A percentile compares a stretch with the other conserved stretches of the same genome.
Evolutionary conservation across 2,797 vertebrate genomes (phyloP).

Genomic region (Coracias cyanogaster): DNA sequence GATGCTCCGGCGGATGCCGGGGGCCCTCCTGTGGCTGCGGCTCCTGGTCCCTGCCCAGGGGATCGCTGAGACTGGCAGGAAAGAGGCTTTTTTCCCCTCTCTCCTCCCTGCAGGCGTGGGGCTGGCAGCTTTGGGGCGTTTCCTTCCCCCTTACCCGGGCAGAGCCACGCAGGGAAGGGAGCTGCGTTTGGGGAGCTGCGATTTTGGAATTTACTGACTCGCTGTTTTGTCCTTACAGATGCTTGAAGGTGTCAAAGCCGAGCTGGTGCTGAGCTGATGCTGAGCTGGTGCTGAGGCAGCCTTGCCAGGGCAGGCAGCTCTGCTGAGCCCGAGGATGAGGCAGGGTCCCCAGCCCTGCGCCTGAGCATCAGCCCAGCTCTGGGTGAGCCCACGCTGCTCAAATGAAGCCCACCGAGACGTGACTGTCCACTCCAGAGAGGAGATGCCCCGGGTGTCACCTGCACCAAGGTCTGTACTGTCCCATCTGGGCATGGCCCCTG

Average conservation of each 20-base stretch:
- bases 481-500: background rate
- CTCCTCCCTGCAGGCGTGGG: background rate
- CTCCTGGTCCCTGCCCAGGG: background rate
- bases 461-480: background rate
- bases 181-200: background rate
- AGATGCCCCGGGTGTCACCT: background rate
- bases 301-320: background rate
- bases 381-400: background rate
- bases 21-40: slow-evolving; percentile 21
- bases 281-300: background rate
- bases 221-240: rapidly evolving
- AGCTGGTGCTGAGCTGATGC: background rate
- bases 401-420: rapidly evolving
- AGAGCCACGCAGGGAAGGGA: background rate
- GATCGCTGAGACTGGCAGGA: rapidly evolving
- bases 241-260: rapidly evolving
- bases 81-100: background rate
- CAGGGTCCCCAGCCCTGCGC: background rate
- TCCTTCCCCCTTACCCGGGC: rapidly evolving
- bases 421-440: rapidly evolving
- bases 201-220: rapidly evolving
- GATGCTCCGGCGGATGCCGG: background rate
- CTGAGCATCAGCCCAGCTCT: background rate
- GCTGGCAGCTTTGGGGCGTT: too few relatives aligned
- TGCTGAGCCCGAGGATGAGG: background rate